phyloP scores from a whole-genome alignment of 2,113 vertebrate genomes.

The Alethe castanea region DNA sequence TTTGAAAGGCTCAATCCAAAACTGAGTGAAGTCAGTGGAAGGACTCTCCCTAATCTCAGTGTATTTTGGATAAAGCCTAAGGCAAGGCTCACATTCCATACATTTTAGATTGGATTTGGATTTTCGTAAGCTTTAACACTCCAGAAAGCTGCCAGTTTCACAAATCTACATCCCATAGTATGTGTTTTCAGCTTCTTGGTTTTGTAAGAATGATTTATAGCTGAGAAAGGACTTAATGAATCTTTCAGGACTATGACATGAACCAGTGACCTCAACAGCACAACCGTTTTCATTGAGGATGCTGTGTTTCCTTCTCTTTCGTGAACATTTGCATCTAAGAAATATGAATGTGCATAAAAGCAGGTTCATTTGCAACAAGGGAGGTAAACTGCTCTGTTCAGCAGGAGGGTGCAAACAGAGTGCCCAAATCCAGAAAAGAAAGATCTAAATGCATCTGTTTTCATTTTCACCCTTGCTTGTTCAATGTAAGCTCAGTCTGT shows the following conservation, averaged over 20 bases:
- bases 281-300: neutral
- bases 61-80: neutral
- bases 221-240: neutral
- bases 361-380: neutral
- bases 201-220: slow-evolving; percentile 1
- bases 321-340: neutral
- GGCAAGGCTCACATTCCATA: slow-evolving; percentile 33
- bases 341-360: neutral
- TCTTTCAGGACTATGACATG: neutral
- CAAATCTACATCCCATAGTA: neutral
- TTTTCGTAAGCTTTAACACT: slow-evolving; percentile 39
- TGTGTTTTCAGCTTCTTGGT: neutral
- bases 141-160: slow-evolving; percentile 31
- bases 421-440: neutral
- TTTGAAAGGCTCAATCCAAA: neutral
- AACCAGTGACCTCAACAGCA: neutral
- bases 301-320: neutral
- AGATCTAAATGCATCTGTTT: neutral
- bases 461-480: neutral
- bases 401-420: neutral
- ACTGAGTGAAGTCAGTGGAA: neutral
- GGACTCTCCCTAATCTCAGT: neutral
- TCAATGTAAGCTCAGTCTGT: neutral
- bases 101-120: slow-evolving; percentile 65
- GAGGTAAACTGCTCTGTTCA: neutral